Evolutionary conservation across 2,888 invertebrate species (phyloP), one percentile per base, ranked within the genome.

Genomic region (Parascotia fuliginaria): DNA sequence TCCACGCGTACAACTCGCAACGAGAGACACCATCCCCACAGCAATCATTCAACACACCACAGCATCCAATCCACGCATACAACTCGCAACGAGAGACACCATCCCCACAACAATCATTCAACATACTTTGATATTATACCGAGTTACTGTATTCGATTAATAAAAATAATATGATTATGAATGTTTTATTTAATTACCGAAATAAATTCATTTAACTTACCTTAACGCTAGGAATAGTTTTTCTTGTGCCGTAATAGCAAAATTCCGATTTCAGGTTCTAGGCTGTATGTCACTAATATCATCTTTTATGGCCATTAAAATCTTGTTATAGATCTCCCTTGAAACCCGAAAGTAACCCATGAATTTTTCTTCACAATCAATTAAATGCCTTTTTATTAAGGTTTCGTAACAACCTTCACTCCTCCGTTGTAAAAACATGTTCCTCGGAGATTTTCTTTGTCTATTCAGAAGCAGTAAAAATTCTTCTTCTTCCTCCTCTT

Each of bases 181-280:
- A 43, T 43, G 43, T 43, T 36, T 43, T 43, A 43, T 43, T 43
- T 43, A 36, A 43, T 43, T 43, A 43, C 43, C 43, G 43, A 43
- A 43, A 43, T 43, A 43, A 43, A 43, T 43, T 43, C 28, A 43
- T 43, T 43, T 43, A 29, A 36, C 42, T 43, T 43, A 43, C 36
- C 33, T 42, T 42, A 42, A 27, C 42, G 42, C 34, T 42, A 42
- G 34, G 42, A 34, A 42, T 42, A 42, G 42, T 42, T 42, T 42
- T 42, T 42, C 42, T 43, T 43, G 36, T 43, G 43, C 36, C 43
- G 36, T 43, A 43, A 36, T 43, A 43, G 36, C 36, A 43, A 36
- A 43, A 28, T 43, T 36, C 42, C 42, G 42, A 9, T 42, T 42
- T 33, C 24, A 33, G 42, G 42, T 42, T 42, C 42, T 42, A 42